These are phyloP conservation scores for Atherinomorus stipes DNA, from an alignment of 2,113 vertebrate genomes.

Conservation along the genomic window DNA sequence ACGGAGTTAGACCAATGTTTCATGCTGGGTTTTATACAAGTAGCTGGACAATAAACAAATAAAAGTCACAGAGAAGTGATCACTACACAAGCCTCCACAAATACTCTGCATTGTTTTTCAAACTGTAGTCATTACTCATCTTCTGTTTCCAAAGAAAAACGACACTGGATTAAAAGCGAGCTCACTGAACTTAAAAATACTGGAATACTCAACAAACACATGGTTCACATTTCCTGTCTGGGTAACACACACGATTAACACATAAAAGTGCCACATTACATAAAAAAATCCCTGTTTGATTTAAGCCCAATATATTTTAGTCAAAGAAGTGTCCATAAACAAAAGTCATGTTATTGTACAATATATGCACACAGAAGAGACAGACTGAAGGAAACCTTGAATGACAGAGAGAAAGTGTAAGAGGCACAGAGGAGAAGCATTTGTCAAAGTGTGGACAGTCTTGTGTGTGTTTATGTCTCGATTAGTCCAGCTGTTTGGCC, in stretches of 20 bases:
- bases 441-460: slow-evolving; percentile 30
- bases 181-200: slow-evolving; percentile 32
- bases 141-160: slow-evolving; percentile 43
- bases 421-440: slow-evolving; percentile 8
- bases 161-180: slow-evolving; percentile 20
- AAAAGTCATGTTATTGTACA: slow-evolving; percentile 10
- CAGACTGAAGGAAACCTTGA: slow-evolving; percentile 4
- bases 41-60: too few relatives aligned
- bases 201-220: slow-evolving; percentile 55
- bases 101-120: neutral
- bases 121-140: slow-evolving; percentile 1
- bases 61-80: too few relatives aligned
- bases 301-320: slow-evolving; percentile 1
- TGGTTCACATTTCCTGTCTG: slow-evolving; percentile 72
- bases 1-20: too few relatives aligned
- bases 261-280: neutral
- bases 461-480: slow-evolving; percentile 46
- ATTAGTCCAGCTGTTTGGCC: slow-evolving; percentile 79
- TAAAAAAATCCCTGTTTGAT: slow-evolving; percentile 10
- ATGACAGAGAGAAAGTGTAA: neutral
- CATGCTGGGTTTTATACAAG: too few relatives aligned
- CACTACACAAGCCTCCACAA: too few relatives aligned
- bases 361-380: slow-evolving; percentile 8
- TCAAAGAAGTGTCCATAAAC: slow-evolving; percentile 1
- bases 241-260: slow-evolving; percentile 36